These are phyloP conservation scores for Mormoops blainvillei DNA, from an alignment of 2,113 vertebrate genomes.

Conservation along the genomic window DNA sequence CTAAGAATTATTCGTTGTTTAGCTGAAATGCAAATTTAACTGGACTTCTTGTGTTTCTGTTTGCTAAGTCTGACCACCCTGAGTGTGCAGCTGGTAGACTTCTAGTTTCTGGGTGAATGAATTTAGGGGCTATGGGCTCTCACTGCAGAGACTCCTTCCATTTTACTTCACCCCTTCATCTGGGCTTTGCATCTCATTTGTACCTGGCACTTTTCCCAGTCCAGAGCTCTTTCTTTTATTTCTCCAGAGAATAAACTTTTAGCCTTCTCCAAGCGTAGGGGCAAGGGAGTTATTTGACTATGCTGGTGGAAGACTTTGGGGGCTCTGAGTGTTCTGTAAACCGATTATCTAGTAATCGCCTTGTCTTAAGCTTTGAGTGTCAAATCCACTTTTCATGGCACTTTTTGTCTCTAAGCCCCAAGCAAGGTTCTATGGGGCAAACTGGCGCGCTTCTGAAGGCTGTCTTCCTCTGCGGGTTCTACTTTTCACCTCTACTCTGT, in stretches of 20 bases:
- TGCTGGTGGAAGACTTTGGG: neutral
- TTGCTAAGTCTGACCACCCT: neutral
- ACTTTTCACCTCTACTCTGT: neutral
- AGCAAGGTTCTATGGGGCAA: neutral
- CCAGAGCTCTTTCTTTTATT: neutral
- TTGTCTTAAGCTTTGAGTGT: neutral
- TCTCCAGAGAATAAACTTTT: neutral
- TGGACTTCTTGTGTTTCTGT: neutral
- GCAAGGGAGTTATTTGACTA: neutral
- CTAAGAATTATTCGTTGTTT: neutral
- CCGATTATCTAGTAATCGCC: neutral
- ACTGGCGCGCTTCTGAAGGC: neutral
- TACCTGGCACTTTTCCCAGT: neutral
- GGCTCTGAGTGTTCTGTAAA: neutral
- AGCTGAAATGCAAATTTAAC: neutral
- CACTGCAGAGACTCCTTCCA: neutral
- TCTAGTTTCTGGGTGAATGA: neutral
- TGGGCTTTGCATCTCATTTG: neutral
- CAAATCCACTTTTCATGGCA: neutral
- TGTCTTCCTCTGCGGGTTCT: neutral
- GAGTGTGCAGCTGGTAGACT: neutral
- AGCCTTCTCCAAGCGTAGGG: neutral
- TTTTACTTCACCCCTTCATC: neutral
- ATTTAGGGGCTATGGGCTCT: neutral
- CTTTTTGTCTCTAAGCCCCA: neutral